Evolutionary conservation across 2,888 invertebrate genomes (phyloP), one percentile per base, ranked within the genome.

Genomic region (Syritta pipiens): DNA sequence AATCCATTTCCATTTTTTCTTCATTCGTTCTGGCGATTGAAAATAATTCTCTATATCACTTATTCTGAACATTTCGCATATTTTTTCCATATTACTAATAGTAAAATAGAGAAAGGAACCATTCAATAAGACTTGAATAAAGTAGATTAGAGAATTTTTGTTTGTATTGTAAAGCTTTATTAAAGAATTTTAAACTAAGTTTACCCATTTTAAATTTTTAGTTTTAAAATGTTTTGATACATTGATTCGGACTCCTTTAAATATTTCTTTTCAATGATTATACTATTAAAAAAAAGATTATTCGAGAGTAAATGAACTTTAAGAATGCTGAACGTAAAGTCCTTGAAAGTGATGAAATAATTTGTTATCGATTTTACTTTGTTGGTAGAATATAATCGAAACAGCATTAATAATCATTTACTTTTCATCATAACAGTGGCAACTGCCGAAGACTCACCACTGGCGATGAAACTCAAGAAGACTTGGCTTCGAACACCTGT

Each of bases 381-480:
- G 40, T 35, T 10, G 46, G 48, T 28, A 20, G 7, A 19, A 19
- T 35, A 35, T 53, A 20, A 32, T 46, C 19, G 59, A 46, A 44
- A 46, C 17, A 60, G 59, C 17, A 46, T 53, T 71, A 65, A 77
- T 59, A 53, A 72, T 48, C 9, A 71, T 71, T 72, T 81, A 62
- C 49, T 68, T 69, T 65, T 76, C 42, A 77, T 82, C 74, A 83
- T 90, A 90, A 59, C 90, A 93, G 92, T 92, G 91, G 92, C 92
- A 87, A 91, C 92, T 89, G 91, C 92, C 84, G 92, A 92, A 89
- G 90, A 90, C 76, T 92, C 93, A 86, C 92, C 93, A 86, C 90
- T 92, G 88, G 92, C 93, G 86, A 92, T 91, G 90, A 93, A 93
- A 90, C 90, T 92, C 89, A 93, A 93, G 90, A 93, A 92, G 91